phyloP scores from a whole-genome alignment of 2,888 invertebrate species.

The Euplagia quadripunctaria region DNA sequence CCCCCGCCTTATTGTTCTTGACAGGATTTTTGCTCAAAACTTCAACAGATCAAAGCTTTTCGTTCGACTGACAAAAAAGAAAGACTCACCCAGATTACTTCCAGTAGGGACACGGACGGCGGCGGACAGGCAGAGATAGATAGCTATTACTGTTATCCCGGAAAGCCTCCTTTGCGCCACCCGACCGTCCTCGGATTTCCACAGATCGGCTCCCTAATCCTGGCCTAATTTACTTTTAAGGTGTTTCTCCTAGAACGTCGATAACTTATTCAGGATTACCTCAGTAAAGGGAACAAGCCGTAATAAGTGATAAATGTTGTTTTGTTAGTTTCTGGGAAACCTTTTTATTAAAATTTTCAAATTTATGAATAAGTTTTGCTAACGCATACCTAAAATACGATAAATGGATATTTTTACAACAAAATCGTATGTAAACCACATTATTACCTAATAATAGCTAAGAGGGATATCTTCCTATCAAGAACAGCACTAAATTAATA shows the following conservation, averaged over 20 bases:
- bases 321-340: neutral
- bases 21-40: slow-evolving; percentile 39
- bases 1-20: slow-evolving; percentile 28
- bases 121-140: slow-evolving; percentile 17
- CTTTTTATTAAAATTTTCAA: neutral
- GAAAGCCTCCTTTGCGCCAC: slow-evolving; percentile 19
- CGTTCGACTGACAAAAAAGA: slow-evolving; percentile 50
- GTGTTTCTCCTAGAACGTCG: slow-evolving; percentile 35
- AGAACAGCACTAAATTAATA: too few relatives aligned
- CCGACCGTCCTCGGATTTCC: slow-evolving; percentile 39
- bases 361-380: neutral
- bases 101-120: slow-evolving; percentile 13
- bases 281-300: slow-evolving; percentile 16
- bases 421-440: too few relatives aligned
- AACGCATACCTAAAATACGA: neutral
- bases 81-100: slow-evolving; percentile 47
- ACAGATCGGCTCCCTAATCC: slow-evolving; percentile 53
- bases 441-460: too few relatives aligned
- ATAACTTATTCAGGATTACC: slow-evolving; percentile 42
- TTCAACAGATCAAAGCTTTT: slow-evolving; percentile 34
- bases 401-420: too few relatives aligned
- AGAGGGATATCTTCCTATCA: too few relatives aligned
- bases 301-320: slow-evolving; percentile 4
- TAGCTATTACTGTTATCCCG: slow-evolving; percentile 26
- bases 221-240: slow-evolving; percentile 54